A percentile compares a stretch with the other conserved stretches of the same genome.
phyloP scores from a whole-genome alignment of 2,888 invertebrate species.

The Callimorpha dominula region DNA sequence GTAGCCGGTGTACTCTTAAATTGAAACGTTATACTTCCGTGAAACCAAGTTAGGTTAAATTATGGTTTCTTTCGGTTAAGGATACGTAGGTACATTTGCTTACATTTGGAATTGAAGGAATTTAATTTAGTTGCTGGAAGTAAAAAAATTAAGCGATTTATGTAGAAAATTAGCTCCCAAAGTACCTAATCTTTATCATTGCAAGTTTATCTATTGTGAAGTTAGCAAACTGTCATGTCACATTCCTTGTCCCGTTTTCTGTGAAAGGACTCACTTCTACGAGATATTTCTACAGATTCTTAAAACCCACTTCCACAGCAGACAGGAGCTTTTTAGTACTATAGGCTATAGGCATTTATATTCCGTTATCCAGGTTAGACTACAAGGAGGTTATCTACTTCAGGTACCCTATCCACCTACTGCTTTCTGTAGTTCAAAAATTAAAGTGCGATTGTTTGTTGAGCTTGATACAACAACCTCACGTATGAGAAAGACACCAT shows the following conservation, averaged over 20 bases:
- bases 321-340: not conserved
- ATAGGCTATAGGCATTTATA: not conserved
- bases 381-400: too few relatives aligned
- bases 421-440: not conserved
- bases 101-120: not conserved
- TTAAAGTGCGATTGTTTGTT: not conserved
- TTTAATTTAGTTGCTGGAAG: not conserved
- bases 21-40: slow-evolving; percentile 42
- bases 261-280: not conserved
- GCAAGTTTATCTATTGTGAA: not conserved
- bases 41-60: slow-evolving; percentile 25
- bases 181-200: not conserved
- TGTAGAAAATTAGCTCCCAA: not conserved
- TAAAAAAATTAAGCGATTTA: not conserved
- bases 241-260: not conserved
- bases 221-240: not conserved
- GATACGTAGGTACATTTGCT: too few relatives aligned
- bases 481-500: not conserved
- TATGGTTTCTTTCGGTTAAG: too few relatives aligned
- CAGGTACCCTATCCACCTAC: not conserved
- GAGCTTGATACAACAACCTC: not conserved
- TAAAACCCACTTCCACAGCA: not conserved
- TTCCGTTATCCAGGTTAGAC: too few relatives aligned
- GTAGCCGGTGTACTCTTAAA: slow-evolving; percentile 39
- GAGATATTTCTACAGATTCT: not conserved